Percentiles rank a stretch among this genome's conserved stretches.
Evolutionary conservation across 1,140 invertebrate species (phyloP).

Genomic region (Chrysomallon squamiferum): DNA sequence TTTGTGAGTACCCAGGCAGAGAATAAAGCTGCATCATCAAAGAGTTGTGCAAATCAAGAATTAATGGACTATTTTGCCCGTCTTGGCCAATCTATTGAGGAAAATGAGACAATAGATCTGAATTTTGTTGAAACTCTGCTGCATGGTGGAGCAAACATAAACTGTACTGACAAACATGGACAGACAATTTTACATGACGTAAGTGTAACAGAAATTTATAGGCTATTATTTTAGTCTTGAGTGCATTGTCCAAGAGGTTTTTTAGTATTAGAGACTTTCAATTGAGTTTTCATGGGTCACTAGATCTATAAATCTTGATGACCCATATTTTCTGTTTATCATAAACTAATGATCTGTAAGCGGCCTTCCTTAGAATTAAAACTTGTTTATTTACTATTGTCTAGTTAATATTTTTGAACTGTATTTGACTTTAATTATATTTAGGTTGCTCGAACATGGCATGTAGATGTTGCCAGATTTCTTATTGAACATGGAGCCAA

Average conservation of each 20-base stretch:
- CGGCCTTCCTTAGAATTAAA: neutral
- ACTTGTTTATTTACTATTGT: neutral
- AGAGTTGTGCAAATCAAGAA: constrained; percentile 31
- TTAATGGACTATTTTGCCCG: constrained; percentile 58
- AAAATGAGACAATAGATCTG: constrained; percentile 48
- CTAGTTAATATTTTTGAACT: neutral
- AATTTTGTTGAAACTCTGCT: constrained; percentile 53
- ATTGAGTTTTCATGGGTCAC: neutral
- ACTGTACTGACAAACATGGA: constrained; percentile 50
- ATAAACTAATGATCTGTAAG: neutral
- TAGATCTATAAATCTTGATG: neutral
- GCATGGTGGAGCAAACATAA: constrained; percentile 43
- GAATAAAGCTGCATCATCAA: constrained; percentile 5
- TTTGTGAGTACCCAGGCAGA: constrained; percentile 16
- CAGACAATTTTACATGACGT: constrained; percentile 55
- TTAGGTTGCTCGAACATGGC: constrained; percentile 41
- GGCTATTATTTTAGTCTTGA: neutral
- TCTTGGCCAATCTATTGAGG: constrained; percentile 40
- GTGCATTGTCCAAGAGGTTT: constrained; percentile 20
- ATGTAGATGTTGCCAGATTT: constrained; percentile 47
- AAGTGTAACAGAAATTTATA: neutral
- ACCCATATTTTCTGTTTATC: neutral
- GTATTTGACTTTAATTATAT: neutral
- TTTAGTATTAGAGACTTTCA: neutral
- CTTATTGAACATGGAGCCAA: constrained; percentile 44